Conservation (phyloP, 1,140 invertebrate genomes). For the Eufriesea mexicana region DNA sequence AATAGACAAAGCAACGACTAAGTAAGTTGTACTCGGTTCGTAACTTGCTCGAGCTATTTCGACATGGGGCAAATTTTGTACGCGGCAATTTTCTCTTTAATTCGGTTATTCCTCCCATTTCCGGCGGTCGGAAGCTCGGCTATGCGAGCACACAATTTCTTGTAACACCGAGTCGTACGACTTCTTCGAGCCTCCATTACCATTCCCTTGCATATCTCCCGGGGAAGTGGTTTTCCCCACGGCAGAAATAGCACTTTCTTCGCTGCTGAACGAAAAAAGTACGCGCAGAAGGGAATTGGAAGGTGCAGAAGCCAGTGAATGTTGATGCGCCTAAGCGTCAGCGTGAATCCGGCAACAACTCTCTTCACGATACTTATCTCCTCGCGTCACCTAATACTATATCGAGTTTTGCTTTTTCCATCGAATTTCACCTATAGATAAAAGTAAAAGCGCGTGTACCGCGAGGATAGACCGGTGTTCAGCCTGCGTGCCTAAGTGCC, state of each 20-base stretch:
- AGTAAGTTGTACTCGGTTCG: no score
- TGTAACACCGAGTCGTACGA: not conserved
- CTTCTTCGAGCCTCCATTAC: constrained; percentile 20
- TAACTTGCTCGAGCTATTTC: not conserved
- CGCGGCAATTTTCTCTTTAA: not conserved
- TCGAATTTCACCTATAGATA: no score
- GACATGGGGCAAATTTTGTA: not conserved
- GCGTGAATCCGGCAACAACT: not conserved
- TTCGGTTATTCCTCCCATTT: not conserved
- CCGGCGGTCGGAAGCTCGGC: not conserved
- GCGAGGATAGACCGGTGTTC: no score
- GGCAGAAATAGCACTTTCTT: constrained; percentile 48
- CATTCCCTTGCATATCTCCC: constrained; percentile 23
- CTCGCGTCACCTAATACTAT: not conserved
- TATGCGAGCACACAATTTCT: not conserved
- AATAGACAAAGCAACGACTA: no score
- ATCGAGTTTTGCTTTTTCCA: no score
- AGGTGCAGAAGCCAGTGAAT: constrained; percentile 21
- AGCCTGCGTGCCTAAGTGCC: no score
- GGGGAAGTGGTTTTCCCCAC: constrained; percentile 41
- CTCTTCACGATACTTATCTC: not conserved
- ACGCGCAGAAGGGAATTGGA: not conserved
- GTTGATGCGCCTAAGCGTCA: not conserved
- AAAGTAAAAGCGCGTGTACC: no score
- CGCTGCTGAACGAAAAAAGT: not conserved